These are phyloP conservation scores for Apeira syringaria DNA, from an alignment of 2,888 invertebrate species.

Conservation along the genomic window DNA sequence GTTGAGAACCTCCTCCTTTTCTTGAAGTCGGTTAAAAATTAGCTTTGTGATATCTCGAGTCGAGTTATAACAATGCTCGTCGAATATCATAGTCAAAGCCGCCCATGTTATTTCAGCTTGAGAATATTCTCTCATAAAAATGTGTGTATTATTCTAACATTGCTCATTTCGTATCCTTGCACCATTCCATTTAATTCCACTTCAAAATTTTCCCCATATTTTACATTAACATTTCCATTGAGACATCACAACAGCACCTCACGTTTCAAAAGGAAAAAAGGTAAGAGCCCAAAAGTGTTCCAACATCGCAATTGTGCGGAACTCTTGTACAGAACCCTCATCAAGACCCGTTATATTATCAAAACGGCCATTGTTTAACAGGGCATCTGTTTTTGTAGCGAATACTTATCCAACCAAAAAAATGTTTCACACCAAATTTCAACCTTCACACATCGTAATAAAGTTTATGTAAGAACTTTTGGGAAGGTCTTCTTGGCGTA, in stretches of 20 bases:
- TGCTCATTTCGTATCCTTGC: constrained; percentile 1
- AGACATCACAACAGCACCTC: constrained; percentile 23
- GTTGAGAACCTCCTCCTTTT: too few species aligned
- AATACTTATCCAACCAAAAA: constrained; percentile 54
- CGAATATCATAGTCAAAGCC: too few species aligned
- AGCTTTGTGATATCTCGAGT: too few species aligned
- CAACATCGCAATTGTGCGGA: constrained; percentile 34
- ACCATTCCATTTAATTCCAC: constrained; percentile 12
- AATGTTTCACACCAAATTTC: constrained; percentile 2
- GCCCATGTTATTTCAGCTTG: constrained; percentile 6
- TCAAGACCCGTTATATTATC: constrained; percentile 68
- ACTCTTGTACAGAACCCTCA: constrained; percentile 43
- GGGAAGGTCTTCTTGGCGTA: constrained; percentile 50
- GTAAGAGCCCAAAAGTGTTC: constrained; percentile 22
- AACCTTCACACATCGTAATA: constrained; percentile 12
- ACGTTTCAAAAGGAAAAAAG: constrained; percentile 27
- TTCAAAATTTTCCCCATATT: constrained; percentile 14
- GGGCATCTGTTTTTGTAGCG: constrained; percentile 65
- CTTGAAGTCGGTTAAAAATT: constrained; percentile 5
- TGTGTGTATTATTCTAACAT: background rate
- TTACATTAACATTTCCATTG: constrained; percentile 22
- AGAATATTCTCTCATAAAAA: background rate
- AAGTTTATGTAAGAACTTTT: constrained; percentile 11
- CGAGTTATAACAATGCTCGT: too few species aligned
- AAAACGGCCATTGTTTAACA: constrained; percentile 70